Percentiles rank a stretch among this genome's conserved stretches.
These are phyloP conservation scores for Caloenas nicobarica DNA, from an alignment of 2,113 vertebrate species.

Conservation along the genomic window DNA sequence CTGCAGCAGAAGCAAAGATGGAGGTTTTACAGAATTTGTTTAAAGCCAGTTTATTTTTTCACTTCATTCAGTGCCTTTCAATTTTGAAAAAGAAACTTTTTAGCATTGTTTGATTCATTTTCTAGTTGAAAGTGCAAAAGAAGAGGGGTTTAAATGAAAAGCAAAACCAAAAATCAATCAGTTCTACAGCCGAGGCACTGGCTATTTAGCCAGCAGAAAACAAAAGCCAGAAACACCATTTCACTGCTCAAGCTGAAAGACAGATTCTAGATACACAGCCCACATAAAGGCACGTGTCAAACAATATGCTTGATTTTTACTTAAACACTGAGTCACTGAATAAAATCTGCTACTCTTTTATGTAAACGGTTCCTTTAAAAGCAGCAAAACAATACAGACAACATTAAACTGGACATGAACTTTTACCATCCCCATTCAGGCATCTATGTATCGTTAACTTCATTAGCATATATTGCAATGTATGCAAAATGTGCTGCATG, in stretches of 20 bases:
- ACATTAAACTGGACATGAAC: not conserved
- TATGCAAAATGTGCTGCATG: not conserved
- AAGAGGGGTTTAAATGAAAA: not conserved
- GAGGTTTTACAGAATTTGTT: not conserved
- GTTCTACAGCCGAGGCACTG: not conserved
- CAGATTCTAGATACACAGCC: constrained; percentile 6
- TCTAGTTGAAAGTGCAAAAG: not conserved
- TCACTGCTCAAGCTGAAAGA: not conserved
- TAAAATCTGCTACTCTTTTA: not conserved
- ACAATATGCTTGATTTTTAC: constrained; percentile 17
- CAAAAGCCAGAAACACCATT: constrained; percentile 19
- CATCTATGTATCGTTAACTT: not conserved
- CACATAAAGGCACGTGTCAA: constrained; percentile 41
- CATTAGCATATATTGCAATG: not conserved
- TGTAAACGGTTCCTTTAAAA: constrained; percentile 5
- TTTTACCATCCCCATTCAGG: not conserved
- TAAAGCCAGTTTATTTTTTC: not conserved
- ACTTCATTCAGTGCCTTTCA: not conserved
- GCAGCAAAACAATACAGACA: constrained; percentile 10
- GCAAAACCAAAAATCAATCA: not conserved
- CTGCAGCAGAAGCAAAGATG: not conserved
- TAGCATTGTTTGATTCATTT: not conserved
- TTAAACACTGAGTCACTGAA: constrained; percentile 20
- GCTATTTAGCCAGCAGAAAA: not conserved
- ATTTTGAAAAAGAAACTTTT: not conserved